Conservation (phyloP, 2,888 invertebrate genomes). For the Acanthosepion lycidas region DNA sequence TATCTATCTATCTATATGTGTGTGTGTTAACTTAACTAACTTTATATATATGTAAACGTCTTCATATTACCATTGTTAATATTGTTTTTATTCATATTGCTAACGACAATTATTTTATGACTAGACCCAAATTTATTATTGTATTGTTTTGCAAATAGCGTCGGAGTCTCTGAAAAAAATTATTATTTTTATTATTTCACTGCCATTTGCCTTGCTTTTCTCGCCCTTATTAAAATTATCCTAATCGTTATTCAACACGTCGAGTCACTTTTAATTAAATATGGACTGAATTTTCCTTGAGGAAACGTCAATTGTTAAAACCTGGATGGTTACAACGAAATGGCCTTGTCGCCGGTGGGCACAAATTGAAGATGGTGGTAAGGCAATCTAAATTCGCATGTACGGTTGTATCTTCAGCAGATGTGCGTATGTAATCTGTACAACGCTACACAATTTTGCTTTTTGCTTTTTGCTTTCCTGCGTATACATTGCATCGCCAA, state of each 20-base stretch:
- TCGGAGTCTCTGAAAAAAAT: too few relatives aligned
- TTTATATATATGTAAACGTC: too few relatives aligned
- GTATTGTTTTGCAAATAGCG: too few relatives aligned
- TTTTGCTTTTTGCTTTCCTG: background rate
- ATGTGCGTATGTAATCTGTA: background rate
- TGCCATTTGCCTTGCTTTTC: background rate
- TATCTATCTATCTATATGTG: too few relatives aligned
- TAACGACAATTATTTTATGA: too few relatives aligned
- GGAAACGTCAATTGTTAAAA: background rate
- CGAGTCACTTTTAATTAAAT: constrained; percentile 11
- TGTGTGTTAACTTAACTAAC: too few relatives aligned
- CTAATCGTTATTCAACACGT: background rate
- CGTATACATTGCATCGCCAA: background rate
- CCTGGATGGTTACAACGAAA: background rate
- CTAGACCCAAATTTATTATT: too few relatives aligned
- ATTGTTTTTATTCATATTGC: too few relatives aligned
- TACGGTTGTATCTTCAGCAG: background rate
- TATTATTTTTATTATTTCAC: background rate
- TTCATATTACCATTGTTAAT: too few relatives aligned
- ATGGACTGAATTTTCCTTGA: background rate
- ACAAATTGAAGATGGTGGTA: background rate
- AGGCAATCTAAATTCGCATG: background rate
- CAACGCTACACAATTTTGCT: background rate
- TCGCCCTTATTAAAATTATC: background rate
- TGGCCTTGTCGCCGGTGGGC: background rate